Evolutionary conservation across 2,888 invertebrate genomes (phyloP), one percentile per base, ranked within the genome.

Genomic region (Spatulosminthurus flaviceps): DNA sequence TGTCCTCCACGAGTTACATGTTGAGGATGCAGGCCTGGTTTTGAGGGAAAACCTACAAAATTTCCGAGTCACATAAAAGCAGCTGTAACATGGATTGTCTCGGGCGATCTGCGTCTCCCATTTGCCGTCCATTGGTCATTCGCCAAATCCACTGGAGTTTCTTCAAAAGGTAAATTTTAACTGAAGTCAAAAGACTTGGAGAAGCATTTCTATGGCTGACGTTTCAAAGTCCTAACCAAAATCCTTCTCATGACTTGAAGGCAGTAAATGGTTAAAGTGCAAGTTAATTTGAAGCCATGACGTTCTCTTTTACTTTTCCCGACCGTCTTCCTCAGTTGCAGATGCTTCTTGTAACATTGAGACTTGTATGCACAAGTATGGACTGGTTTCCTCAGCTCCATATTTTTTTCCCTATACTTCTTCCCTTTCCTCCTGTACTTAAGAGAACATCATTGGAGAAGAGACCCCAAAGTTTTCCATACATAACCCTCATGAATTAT

Each of bases 51-150:
- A 82, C 79, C 80, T 82, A 80, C 80, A 81, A 81, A 82, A 81
- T 82, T 82, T 80, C 80, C 80, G 79, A 80, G 43, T 80, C 75
- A 79, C 81, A 81, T 82, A 82, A 82, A 80, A 77, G 70, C 42
- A 16, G 43, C 77, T 77, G 72, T 79, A 77, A 72, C 78, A 43
- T 69, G 80, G 78, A 81, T 81, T 79, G 80, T 80, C 81, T 78
- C 60, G 64, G 76, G 66, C 76, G 79, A 81, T 81, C 79, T 76
- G 69, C 79, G 64, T 79, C 76, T 81, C 78, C 81, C 78, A 81
- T 82, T 82, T 81, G 72, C 77, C 71, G 75, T 80, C 82, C 82
- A 80, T 81, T 82, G 82, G 82, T 81, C 82, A 82, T 82, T 82
- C 60, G 71, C 81, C 78, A 82, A 82, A 82, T 81, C 82, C 82